Base-by-base conservation (phyloP, 2,888 invertebrate species). In the Folsomia candida region DNA sequence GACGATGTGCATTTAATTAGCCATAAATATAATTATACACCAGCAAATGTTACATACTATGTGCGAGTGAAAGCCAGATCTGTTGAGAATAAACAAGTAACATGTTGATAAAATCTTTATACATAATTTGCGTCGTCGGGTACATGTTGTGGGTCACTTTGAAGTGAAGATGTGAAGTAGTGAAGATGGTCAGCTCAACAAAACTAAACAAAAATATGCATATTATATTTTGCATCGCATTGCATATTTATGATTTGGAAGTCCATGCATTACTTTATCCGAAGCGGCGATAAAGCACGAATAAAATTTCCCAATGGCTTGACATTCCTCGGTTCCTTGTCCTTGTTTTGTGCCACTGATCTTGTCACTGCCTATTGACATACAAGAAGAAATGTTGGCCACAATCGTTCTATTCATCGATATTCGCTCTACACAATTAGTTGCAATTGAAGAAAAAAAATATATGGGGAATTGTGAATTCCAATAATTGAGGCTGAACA, bases 241-340 rank as follows among this genome's bases (percentile, higher is more conserved):
- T n/a, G n/a, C n/a, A n/a, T n/a, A n/a, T n/a, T n/a, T n/a, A n/a
- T n/a, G n/a, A 47, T 47, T 47, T 47, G 18, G 9, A 9, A 47
- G 9, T 47, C 47, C 9, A 47, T 47, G 47, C 47, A 47, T 47
- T 67, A 75, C 77, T 69, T 74, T 74, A 54, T 77, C 76, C n/a
- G 76, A 65, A 18, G 71, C 64, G 1, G 65, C 47, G 4, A 74
- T 54, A 29, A 76, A 74, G 27, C 77, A 77, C 1, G 73, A 68
- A 24, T 74, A 72, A 29, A 76, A 72, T 1, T 63, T 54, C 18
- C 70, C 69, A 27, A 76, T 68, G 11, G 77, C 74, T 14, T 67
- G 24, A 51, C 72, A 73, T 20, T 74, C 71, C 0, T 64, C 68
- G 2, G 67, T 54, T 22, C 67, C 37, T 63, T 73, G 70, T 9